These are phyloP conservation scores for Notothenia coriiceps DNA, from an alignment of 2,113 vertebrate species.

Conservation along the genomic window DNA sequence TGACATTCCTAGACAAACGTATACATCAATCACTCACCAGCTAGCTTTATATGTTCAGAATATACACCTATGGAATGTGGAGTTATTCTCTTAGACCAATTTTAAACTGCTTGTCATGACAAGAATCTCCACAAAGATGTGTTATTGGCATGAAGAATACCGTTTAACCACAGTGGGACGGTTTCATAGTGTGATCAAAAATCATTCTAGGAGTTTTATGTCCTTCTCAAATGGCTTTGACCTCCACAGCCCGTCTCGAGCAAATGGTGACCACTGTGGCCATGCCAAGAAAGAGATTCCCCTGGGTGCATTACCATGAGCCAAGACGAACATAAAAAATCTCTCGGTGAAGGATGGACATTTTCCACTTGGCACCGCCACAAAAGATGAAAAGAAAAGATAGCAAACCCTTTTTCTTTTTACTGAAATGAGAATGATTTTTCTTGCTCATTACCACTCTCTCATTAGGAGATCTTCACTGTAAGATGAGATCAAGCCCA, in stretches of 20 bases:
- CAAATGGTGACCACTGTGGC: constrained; percentile 78
- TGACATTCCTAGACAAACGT: not conserved
- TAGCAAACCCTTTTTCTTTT: constrained; percentile 46
- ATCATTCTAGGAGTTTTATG: constrained; percentile 75
- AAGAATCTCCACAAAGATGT: constrained; percentile 50
- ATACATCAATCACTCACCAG: constrained; percentile 8
- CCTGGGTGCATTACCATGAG: constrained; percentile 61
- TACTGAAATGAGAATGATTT: constrained; percentile 35
- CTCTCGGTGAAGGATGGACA: constrained; percentile 70
- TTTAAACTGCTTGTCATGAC: constrained; percentile 43
- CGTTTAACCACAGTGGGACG: constrained; percentile 63
- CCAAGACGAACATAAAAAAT: constrained; percentile 78
- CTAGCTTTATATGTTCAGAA: constrained; percentile 10
- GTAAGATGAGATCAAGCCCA: constrained; percentile 58
- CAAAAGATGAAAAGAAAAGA: constrained; percentile 62
- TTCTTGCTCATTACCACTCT: constrained; percentile 68
- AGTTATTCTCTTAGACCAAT: constrained; percentile 25
- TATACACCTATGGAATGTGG: not conserved
- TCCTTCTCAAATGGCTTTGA: constrained; percentile 83
- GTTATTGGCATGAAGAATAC: constrained; percentile 51
- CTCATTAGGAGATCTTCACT: constrained; percentile 72
- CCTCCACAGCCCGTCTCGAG: constrained; percentile 73
- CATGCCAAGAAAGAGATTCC: constrained; percentile 76
- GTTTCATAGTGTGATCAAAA: constrained; percentile 76
- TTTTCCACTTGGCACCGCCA: constrained; percentile 73